Percentiles rank a stretch among this genome's conserved stretches.
phyloP scores from a whole-genome alignment of 2,113 vertebrate genomes.

The Notothenia rossii region DNA sequence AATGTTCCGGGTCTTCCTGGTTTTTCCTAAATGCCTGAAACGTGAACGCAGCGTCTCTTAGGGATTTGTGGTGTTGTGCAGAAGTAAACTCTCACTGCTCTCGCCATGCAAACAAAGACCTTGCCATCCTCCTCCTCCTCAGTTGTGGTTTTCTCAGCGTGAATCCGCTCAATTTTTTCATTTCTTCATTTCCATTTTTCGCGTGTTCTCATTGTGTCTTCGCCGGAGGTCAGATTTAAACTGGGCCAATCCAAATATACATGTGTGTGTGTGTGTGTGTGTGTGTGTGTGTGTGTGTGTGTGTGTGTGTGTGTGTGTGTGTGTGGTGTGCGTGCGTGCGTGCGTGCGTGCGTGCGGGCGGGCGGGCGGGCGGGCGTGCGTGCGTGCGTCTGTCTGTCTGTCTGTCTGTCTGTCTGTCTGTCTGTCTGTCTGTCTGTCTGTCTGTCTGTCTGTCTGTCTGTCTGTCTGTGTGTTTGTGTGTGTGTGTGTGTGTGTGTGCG shows the following conservation, averaged over 20 bases:
- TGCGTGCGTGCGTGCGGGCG: too few species aligned
- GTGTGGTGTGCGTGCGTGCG: too few species aligned
- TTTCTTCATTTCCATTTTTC: constrained; percentile 60
- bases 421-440: too few species aligned
- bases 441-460: too few species aligned
- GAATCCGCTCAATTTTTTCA: constrained; percentile 42
- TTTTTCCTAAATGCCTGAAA: constrained; percentile 19
- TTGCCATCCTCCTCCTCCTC: constrained; percentile 19
- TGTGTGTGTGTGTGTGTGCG: too few species aligned
- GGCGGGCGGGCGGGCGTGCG: too few species aligned
- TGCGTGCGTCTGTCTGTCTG: too few species aligned
- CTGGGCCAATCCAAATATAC: constrained; percentile 50
- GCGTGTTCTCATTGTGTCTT: constrained; percentile 32
- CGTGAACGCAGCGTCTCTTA: constrained; percentile 21
- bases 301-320: too few species aligned
- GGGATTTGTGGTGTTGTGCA: constrained; percentile 47
- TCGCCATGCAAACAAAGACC: constrained; percentile 53
- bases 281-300: constrained; percentile 37
- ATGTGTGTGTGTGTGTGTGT: constrained; percentile 30
- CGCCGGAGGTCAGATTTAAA: constrained; percentile 49
- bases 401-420: too few species aligned
- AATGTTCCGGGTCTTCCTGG: too few species aligned
- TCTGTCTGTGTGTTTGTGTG: too few species aligned
- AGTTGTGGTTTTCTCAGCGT: constrained; percentile 43
- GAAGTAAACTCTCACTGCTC: constrained; percentile 26